Evolutionary conservation across 2,797 vertebrate genomes (phyloP), one percentile per base, ranked within the genome.

Genomic region (Poecilia wingei): DNA sequence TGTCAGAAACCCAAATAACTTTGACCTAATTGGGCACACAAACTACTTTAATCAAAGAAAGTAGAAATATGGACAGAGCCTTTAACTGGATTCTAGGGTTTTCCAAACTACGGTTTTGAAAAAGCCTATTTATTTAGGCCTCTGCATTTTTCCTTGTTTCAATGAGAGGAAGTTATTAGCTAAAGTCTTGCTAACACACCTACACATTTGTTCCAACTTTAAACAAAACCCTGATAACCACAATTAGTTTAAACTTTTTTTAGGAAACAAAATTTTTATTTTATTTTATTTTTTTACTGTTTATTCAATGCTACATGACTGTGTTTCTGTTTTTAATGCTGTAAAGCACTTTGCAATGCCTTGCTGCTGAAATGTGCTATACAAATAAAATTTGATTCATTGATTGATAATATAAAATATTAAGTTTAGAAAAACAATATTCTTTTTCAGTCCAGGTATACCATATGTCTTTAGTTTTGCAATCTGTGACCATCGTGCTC

Each of bases 401-500:
- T 31, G 31, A 31, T 31, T 31, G 31, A 25, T 12, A 13, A 1
- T 36, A 31, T 25, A 73, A 72, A 70, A 74, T 41, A 28, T 39
- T 18, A 16, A n/a, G 55, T 55, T 7, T 55, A 12, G 8, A 61
- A 46, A 14, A 36, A 53, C 16, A 68, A 57, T 45, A 51, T 55
- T 73, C 25, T 36, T 76, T 76, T 66, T 68, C 51, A 68, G 31
- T 39, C 20, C 18, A 47, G 75, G 0, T 16, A 3, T 22, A 73
- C 72, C 81, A 89, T 83, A 85, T 85, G 82, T 74, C 45, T 61
- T 49, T 73, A 20, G 1, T 80, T 45, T n/a, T 84, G 74, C 85
- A 87, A 55, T 78, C 77, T 88, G 85, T 84, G 83, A 81, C 88
- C 69, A 83, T 79, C 75, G 85, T 82, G 87, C 59, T 89, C 72